Percentiles rank a stretch among this genome's conserved stretches.
Evolutionary conservation across 2,888 invertebrate species (phyloP).

Genomic region (Anagyrus pseudococci): DNA sequence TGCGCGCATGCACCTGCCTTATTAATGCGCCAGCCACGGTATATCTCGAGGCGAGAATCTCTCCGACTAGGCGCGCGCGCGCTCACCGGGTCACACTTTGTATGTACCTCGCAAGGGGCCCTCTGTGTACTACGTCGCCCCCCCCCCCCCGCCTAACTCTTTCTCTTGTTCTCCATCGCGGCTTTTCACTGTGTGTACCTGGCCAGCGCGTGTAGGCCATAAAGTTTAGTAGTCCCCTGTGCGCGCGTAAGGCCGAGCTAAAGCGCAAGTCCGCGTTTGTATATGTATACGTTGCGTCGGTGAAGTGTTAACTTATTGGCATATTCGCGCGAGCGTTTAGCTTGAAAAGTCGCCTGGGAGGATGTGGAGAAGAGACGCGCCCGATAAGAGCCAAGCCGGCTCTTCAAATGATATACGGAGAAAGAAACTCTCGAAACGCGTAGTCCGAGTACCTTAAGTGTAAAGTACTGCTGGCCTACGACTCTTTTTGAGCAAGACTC

Average conservation of each 20-base stretch:
- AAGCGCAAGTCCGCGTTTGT: background rate
- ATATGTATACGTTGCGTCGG: background rate
- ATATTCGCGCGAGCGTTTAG: constrained; percentile 1
- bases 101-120: background rate
- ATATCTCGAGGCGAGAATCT: constrained; percentile 28
- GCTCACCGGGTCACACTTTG: constrained; percentile 14
- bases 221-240: constrained; percentile 16
- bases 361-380: no score
- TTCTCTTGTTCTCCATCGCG: background rate
- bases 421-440: no score
- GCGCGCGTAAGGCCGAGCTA: background rate
- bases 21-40: constrained; percentile 23
- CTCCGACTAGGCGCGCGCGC: constrained; percentile 9
- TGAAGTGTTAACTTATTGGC: constrained; percentile 32
- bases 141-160: no score
- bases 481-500: no score
- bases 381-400: no score
- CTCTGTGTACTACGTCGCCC: background rate
- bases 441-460: no score
- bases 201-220: constrained; percentile 13
- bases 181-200: no score
- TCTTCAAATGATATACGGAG: no score
- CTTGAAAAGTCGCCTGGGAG: no score
- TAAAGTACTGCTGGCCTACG: no score
- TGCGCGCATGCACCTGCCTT: constrained; percentile 27